Conservation (phyloP, 2,113 vertebrate species). For the Stercorarius parasiticus region DNA sequence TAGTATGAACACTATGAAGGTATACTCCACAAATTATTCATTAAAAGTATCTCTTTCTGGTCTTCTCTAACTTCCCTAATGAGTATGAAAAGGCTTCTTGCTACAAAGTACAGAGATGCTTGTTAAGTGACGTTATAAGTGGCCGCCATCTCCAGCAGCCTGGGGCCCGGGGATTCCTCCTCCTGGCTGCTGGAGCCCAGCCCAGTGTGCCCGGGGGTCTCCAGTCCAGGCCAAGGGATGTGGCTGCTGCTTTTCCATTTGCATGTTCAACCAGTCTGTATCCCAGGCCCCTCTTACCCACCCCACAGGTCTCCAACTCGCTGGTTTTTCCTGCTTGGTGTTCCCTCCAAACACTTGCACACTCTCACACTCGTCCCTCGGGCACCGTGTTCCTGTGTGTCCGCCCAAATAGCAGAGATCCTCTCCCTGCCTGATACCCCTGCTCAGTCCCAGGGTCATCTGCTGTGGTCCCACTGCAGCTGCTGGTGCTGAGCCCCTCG, state of each 20-base stretch:
- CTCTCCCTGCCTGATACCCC: background rate
- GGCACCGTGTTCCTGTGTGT: background rate
- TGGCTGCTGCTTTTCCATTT: background rate
- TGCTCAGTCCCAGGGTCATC: background rate
- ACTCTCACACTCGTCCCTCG: background rate
- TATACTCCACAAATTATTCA: background rate
- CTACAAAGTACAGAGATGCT: background rate
- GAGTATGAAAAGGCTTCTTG: background rate
- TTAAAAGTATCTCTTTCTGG: background rate
- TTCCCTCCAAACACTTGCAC: background rate
- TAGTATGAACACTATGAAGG: background rate
- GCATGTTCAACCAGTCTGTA: background rate
- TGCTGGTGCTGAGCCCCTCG: fast-evolving
- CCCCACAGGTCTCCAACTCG: too few relatives aligned
- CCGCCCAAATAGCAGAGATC: background rate
- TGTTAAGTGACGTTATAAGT: background rate
- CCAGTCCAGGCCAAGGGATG: background rate
- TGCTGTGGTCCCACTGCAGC: background rate
- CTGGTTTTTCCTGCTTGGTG: background rate
- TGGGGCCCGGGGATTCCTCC: background rate
- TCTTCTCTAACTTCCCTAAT: background rate
- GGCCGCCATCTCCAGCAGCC: background rate
- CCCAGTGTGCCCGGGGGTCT: background rate
- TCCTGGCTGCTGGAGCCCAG: background rate
- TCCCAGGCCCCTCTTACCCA: background rate